phyloP scores from a whole-genome alignment of 2,797 vertebrate genomes.

The Acomys russatus region DNA sequence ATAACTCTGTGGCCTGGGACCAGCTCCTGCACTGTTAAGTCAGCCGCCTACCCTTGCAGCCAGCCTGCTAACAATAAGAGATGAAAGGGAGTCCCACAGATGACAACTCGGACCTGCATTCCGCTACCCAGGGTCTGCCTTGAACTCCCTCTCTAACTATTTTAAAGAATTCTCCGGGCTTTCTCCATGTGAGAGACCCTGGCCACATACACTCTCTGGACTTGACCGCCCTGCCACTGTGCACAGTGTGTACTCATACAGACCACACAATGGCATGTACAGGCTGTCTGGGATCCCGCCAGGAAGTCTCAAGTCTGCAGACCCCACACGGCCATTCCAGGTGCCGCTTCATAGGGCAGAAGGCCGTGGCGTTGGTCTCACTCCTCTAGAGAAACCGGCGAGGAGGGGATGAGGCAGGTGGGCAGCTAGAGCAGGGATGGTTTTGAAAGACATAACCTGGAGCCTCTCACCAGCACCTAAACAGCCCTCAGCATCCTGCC shows the following conservation, averaged over 20 bases:
- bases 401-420: not conserved
- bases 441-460: too few species aligned
- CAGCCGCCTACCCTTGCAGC: not conserved
- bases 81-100: not conserved
- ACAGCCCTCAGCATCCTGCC: not conserved
- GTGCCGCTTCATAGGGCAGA: rapidly evolving
- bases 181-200: not conserved
- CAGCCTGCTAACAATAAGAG: not conserved
- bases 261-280: not conserved
- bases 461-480: not conserved
- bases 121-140: not conserved
- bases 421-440: not conserved
- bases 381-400: rapidly evolving
- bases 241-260: not conserved
- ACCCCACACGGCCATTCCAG: not conserved
- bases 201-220: not conserved
- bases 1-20: not conserved
- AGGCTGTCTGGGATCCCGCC: too few species aligned
- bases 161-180: not conserved
- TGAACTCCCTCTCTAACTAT: not conserved
- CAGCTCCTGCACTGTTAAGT: rapidly evolving
- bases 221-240: not conserved
- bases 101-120: too few species aligned
- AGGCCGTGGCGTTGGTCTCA: not conserved
- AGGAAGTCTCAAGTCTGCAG: not conserved